A percentile compares a stretch with the other conserved stretches of the same genome.
Conservation (phyloP, 2,113 vertebrate genomes). For the Myiozetetes cayanensis region DNA sequence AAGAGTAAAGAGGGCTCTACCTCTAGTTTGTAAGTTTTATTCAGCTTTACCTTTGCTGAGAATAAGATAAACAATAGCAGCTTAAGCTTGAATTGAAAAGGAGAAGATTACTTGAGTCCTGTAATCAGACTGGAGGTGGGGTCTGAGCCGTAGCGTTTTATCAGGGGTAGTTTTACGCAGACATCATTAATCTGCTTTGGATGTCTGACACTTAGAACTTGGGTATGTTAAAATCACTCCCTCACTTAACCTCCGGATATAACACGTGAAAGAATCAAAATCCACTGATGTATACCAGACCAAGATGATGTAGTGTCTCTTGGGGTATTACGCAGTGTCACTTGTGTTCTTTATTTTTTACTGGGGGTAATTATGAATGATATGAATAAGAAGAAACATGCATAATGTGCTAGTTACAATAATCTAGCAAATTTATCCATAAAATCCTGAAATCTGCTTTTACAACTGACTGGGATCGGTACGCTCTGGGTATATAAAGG, state of each 20-base stretch:
- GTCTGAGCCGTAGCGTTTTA: neutral
- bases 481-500: neutral
- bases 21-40: neutral
- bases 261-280: conserved; percentile 8
- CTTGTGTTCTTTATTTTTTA: neutral
- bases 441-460: neutral
- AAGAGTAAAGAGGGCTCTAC: neutral
- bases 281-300: conserved; percentile 1
- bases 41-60: neutral
- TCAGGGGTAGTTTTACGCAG: neutral
- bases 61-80: neutral
- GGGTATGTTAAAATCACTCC: conserved; percentile 28
- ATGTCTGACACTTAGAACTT: conserved; percentile 7
- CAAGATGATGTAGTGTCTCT: neutral
- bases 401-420: neutral
- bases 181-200: conserved; percentile 27
- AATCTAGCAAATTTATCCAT: neutral
- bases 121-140: neutral
- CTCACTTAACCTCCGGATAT: neutral
- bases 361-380: neutral
- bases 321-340: neutral
- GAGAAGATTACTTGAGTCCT: neutral
- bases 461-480: neutral
- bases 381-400: neutral
- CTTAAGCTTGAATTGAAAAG: neutral